Evolutionary conservation across 35 echinoderm and acorn worm genomes (phyloP), one percentile per base, ranked within the genome.

Genomic region (Heliocidaris erythrogramma): DNA sequence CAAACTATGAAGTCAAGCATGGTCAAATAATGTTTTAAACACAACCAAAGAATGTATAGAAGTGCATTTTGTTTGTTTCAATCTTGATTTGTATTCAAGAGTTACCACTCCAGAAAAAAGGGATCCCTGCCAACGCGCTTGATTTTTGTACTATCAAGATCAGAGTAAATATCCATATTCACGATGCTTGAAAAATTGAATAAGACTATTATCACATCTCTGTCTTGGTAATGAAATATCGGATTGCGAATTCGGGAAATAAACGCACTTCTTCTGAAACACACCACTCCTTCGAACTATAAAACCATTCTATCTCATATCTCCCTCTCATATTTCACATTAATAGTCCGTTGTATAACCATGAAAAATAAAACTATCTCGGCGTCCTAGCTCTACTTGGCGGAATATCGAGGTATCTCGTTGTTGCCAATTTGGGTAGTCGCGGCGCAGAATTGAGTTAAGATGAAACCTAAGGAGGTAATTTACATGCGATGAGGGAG

Each of bases 401-500:
- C 65, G 65, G 65, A 78, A n/a, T n/a, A n/a, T 42, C 31, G 87
- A 78, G 65, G 65, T 92, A 30, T 92, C 48, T 92, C 10, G 59
- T 59, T 92, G 91, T 48, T 59, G 48, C 91, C 47, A 92, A 49
- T 59, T 92, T 49, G 50, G 91, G 50, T n/a, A 30, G 91, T 59
- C 91, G 91, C 48, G 50, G 48, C 31, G 48, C 3, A 59, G 48
- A 92, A 92, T 92, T 92, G 49, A 92, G 91, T 92, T 92, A 92
- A 11, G 47, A 30, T 59, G 91, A 50, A 92, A 92, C 91, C 91
- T 13, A 48, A 92, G 91, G 31, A 92, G 48, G 91, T 48, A 92
- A 92, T 92, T 92, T 92, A 92, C 91, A 92, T 92, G 30, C 49
- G 91, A 52, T 52, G 48, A 92, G 49, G 91, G 91, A 59, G 29